Percentiles rank a stretch among this genome's conserved stretches.
Conservation (phyloP, 2,113 vertebrate species). For the Zootoca vivipara region DNA sequence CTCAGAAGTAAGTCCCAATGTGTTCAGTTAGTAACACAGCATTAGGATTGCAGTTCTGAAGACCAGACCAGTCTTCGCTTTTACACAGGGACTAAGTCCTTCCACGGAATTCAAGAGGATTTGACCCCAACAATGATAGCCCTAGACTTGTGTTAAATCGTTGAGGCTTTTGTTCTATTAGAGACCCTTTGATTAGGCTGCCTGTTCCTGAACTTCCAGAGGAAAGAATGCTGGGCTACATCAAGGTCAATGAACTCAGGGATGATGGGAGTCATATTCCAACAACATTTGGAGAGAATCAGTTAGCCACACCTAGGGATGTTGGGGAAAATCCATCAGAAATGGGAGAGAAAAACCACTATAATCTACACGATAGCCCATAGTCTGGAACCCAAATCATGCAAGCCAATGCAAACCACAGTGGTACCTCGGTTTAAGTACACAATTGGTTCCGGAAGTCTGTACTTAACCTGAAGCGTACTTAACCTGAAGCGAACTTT, state of each 20-base stretch:
- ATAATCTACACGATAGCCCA: no score
- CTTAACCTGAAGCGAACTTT: no score
- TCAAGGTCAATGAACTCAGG: background rate
- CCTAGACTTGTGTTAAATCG: background rate
- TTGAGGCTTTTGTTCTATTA: background rate
- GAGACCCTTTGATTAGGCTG: background rate
- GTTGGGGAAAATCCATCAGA: no score
- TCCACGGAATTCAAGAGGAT: background rate
- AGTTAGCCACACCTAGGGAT: background rate
- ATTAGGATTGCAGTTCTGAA: background rate
- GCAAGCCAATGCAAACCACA: no score
- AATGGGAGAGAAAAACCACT: no score
- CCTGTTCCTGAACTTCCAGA: background rate
- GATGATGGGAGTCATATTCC: background rate
- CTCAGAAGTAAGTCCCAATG: background rate
- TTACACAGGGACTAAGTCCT: background rate
- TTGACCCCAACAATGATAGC: background rate
- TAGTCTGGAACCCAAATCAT: no score
- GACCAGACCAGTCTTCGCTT: background rate
- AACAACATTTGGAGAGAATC: background rate
- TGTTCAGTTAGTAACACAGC: background rate
- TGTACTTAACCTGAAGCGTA: no score
- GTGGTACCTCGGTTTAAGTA: no score
- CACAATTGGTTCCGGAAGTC: no score
- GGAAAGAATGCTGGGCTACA: background rate